Percentiles rank a stretch among this genome's conserved stretches.
Conservation (phyloP, 2,888 invertebrate species). For the Drosophila merina region DNA sequence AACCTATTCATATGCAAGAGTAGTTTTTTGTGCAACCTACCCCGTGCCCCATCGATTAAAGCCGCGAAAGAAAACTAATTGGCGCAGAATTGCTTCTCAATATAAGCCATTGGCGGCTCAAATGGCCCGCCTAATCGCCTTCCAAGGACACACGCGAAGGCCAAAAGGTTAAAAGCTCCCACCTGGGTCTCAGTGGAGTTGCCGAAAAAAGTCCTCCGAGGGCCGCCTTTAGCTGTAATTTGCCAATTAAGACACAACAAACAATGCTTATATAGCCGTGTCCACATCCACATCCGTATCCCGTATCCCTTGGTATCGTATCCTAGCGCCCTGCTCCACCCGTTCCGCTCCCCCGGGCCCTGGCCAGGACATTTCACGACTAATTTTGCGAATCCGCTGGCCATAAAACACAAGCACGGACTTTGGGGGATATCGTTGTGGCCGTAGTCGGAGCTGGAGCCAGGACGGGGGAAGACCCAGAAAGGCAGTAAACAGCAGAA, state of each 20-base stretch:
- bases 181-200: not conserved
- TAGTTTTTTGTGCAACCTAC: not conserved
- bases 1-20: not conserved
- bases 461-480: not conserved
- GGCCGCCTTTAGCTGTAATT: conserved; percentile 22
- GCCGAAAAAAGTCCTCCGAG: not conserved
- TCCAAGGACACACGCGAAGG: not conserved
- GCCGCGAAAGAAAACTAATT: no score
- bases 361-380: conserved; percentile 51
- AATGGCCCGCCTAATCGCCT: not conserved
- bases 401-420: conserved; percentile 40
- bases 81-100: no score
- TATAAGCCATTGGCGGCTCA: no score
- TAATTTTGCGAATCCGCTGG: conserved; percentile 60
- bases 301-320: not conserved
- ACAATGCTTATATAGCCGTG: not conserved
- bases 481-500: conserved; percentile 30
- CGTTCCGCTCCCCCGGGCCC: not conserved
- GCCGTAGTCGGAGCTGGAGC: no score
- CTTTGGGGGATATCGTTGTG: not conserved
- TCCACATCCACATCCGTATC: not conserved
- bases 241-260: conserved; percentile 31
- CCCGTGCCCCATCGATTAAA: no score
- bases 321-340: no score
- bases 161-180: conserved; percentile 15